Evolutionary conservation across 2,113 vertebrate species (phyloP).

Genomic region (Ictalurus punctatus): DNA sequence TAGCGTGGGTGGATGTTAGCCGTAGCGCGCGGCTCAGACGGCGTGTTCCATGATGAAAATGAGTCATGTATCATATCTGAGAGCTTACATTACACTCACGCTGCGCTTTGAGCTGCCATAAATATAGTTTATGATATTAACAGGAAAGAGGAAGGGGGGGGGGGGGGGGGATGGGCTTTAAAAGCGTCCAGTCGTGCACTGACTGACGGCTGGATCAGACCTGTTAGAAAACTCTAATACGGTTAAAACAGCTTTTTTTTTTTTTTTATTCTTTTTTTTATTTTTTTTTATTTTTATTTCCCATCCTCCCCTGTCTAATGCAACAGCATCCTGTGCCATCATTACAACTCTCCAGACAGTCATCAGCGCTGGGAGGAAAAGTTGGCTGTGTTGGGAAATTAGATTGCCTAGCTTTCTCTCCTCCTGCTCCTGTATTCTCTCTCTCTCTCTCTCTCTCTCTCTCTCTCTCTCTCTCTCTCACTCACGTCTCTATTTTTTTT

Average conservation of each 20-base stretch:
- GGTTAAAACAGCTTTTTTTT: slow-evolving; percentile 16
- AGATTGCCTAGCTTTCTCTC: slow-evolving; percentile 48
- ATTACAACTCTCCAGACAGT: slow-evolving; percentile 54
- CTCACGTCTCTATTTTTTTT: slow-evolving; percentile 11
- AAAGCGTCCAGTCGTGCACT: not conserved
- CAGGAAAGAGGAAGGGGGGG: not conserved
- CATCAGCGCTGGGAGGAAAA: slow-evolving; percentile 46
- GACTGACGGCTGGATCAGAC: slow-evolving; percentile 7
- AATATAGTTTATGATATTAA: not conserved
- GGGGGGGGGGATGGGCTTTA: not conserved
- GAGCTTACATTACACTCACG: not conserved
- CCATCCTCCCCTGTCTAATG: slow-evolving; percentile 43
- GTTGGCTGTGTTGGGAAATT: slow-evolving; percentile 53
- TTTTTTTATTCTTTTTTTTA: not conserved
- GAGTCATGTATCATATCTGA: not conserved
- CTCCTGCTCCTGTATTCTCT: not conserved
- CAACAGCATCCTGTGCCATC: slow-evolving; percentile 39
- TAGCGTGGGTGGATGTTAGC: not conserved
- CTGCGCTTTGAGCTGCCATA: not conserved
- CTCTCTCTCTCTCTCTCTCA: not conserved
- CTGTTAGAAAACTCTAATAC: not conserved
- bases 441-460: not conserved
- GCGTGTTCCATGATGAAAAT: not conserved
- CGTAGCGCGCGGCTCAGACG: not conserved
- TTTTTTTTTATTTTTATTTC: slow-evolving; percentile 11